Evolutionary conservation across 2,888 invertebrate genomes (phyloP), one percentile per base, ranked within the genome.

Genomic region (Petrolisthes manimaculis): DNA sequence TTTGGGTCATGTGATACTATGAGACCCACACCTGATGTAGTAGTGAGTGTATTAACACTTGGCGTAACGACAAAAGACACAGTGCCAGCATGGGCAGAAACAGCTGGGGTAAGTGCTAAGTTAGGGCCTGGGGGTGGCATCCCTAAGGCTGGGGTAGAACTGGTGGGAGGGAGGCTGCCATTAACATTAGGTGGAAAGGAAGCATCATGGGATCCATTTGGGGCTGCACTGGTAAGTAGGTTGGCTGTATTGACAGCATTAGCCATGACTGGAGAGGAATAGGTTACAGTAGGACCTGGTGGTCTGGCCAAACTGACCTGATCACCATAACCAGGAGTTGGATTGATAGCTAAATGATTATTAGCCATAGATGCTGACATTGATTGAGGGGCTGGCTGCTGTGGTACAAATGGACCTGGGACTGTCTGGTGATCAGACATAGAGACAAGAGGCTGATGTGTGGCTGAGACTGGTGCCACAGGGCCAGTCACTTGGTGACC

Each of bases 11-110:
- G 87, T 18, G 78, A 78, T 55, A 88, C 84, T 5, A 88, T 80
- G 75, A 88, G 83, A 51, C 87, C 84, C 18, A 88, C 79, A 21
- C 87, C 87, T 51, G 87, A 88, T n/a, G 87, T 88, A 53, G 87
- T 88, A 5, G 87, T 88, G 56, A 86, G 53, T 14, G 87, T 88
- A 51, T 88, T 88, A 54, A 83, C 87, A 21, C 87, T 84, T 12
- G 87, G 83, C 55, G 87, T 88, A n/a, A 88, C 54, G 55, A 88
- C 83, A 56, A 88, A 80, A 71, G 83, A 88, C 8, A 88, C 84
- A 24, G 78, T 84, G 18, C 83, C 84, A 9, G 87, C 56, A 80
- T 80, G 51, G 54, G 80, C 71, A 21, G 87, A 83, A 14, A 83
- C 87, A 80, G 79, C 80, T 37, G 87, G 87, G 4, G 87, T 61